These are phyloP conservation scores for Cyprinodon tularosa DNA, from an alignment of 2,113 vertebrate species.

Conservation along the genomic window DNA sequence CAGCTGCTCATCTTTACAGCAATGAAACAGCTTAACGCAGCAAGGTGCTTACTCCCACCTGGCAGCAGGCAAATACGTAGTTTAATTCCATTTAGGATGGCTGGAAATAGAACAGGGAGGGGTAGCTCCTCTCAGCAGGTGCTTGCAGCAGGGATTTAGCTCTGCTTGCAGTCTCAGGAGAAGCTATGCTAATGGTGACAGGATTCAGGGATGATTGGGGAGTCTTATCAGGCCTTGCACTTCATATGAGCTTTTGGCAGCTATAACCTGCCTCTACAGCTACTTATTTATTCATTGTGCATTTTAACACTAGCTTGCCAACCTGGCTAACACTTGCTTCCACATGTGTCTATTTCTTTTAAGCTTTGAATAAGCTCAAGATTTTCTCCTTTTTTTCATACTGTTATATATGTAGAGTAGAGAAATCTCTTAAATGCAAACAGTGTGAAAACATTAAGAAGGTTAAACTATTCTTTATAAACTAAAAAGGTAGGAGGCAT, in stretches of 20 bases:
- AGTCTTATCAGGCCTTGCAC: slow-evolving; percentile 69
- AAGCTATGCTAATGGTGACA: slow-evolving; percentile 73
- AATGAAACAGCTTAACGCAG: slow-evolving; percentile 54
- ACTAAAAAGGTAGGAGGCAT: no score
- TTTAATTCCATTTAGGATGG: slow-evolving; percentile 69
- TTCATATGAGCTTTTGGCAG: slow-evolving; percentile 57
- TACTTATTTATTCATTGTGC: slow-evolving; percentile 58
- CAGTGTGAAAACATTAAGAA: background rate
- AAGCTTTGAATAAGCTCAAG: background rate
- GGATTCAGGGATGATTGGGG: slow-evolving; percentile 67
- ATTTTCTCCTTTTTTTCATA: background rate
- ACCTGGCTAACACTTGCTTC: slow-evolving; percentile 30
- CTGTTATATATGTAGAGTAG: background rate
- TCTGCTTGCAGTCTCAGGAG: slow-evolving; percentile 58
- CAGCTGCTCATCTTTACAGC: slow-evolving; percentile 61
- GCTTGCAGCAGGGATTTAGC: slow-evolving; percentile 61
- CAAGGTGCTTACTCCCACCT: slow-evolving; percentile 49
- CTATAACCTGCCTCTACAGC: slow-evolving; percentile 59
- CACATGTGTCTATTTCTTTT: slow-evolving; percentile 34
- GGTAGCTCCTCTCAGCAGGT: slow-evolving; percentile 59
- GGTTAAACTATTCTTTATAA: background rate
- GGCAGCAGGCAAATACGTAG: slow-evolving; percentile 55
- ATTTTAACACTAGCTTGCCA: slow-evolving; percentile 48
- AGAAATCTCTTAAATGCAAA: background rate
- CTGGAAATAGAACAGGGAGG: slow-evolving; percentile 35